Conservation (phyloP, 2,113 vertebrate species). For the Anarrhichthys ocellatus region DNA sequence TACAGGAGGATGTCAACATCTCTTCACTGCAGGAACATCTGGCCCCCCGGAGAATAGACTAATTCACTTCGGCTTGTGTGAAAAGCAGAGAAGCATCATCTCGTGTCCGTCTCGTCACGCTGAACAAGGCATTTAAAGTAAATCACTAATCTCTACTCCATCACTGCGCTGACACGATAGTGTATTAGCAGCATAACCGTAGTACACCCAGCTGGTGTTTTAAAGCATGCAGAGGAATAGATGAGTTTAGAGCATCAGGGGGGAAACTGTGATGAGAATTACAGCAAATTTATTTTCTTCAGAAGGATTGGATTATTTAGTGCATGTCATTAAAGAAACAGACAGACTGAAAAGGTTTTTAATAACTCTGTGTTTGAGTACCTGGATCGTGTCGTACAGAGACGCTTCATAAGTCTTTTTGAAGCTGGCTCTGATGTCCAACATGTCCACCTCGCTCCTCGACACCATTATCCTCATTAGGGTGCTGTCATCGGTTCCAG, state of each 20-base stretch:
- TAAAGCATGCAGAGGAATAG: conserved; percentile 1
- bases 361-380: conserved; percentile 50
- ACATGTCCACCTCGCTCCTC: conserved; percentile 92
- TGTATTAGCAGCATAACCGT: conserved; percentile 13
- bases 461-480: conserved; percentile 93
- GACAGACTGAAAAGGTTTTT: not conserved
- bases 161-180: conserved; percentile 35
- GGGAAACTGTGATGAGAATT: not conserved
- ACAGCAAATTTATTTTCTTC: not conserved
- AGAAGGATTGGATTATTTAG: not conserved
- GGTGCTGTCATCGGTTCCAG: conserved; percentile 93
- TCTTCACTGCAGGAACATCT: conserved; percentile 57
- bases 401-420: conserved; percentile 88
- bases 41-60: conserved; percentile 49
- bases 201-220: conserved; percentile 38
- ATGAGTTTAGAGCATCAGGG: conserved; percentile 14
- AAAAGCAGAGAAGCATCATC: conserved; percentile 34
- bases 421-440: conserved; percentile 89
- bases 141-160: conserved; percentile 46
- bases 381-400: conserved; percentile 91
- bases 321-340: not conserved
- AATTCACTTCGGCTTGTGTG: conserved; percentile 38
- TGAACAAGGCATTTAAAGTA: conserved; percentile 54
- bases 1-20: conserved; percentile 27
- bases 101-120: conserved; percentile 40